phyloP scores from a whole-genome alignment of 2,113 vertebrate genomes.

The Toxostoma redivivum region DNA sequence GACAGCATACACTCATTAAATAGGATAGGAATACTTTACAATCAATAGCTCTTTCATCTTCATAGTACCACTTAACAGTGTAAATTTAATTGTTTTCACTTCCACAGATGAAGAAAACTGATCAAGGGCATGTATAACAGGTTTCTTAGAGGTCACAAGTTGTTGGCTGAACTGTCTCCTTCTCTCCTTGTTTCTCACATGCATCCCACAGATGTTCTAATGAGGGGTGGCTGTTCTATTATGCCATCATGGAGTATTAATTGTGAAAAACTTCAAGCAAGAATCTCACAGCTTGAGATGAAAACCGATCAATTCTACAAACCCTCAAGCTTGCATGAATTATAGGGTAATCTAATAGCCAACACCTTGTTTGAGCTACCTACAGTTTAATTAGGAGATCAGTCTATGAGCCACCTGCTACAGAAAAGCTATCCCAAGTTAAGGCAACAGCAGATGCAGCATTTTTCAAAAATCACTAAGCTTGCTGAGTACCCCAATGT shows the following conservation, averaged over 20 bases:
- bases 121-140: neutral
- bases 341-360: neutral
- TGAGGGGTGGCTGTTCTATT: neutral
- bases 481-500: neutral
- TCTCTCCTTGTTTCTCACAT: neutral
- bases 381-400: constrained; percentile 2
- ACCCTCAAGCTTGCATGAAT: neutral
- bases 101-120: neutral
- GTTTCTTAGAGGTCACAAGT: neutral
- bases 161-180: neutral
- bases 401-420: neutral
- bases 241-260: neutral
- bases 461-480: neutral
- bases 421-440: neutral
- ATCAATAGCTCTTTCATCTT: neutral
- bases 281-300: neutral
- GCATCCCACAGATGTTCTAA: neutral
- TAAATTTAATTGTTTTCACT: neutral
- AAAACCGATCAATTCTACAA: neutral
- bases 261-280: neutral
- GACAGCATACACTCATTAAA: neutral
- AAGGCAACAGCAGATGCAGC: neutral
- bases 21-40: neutral
- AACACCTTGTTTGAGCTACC: neutral
- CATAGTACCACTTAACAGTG: neutral